Percentiles rank a stretch among this genome's conserved stretches.
Evolutionary conservation across 1,140 invertebrate species (phyloP).

Genomic region (Drosophila sproati): DNA sequence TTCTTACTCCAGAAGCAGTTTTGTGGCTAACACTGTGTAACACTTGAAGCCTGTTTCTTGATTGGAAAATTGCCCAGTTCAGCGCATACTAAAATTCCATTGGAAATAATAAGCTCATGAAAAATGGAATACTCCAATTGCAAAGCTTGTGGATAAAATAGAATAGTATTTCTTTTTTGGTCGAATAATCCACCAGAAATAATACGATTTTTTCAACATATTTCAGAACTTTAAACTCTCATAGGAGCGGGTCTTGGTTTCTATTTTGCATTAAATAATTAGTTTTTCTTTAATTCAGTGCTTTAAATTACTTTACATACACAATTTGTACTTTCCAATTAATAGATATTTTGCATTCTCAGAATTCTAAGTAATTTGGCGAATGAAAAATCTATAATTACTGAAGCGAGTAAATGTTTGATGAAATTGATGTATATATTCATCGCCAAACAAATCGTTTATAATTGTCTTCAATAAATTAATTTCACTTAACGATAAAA

Average conservation of each 20-base stretch:
- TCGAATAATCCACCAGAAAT: not conserved
- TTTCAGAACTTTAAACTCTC: not conserved
- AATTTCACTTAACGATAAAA: not conserved
- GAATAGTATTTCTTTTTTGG: not conserved
- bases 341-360: not conserved
- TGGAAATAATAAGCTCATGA: not conserved
- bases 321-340: not conserved
- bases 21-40: not conserved
- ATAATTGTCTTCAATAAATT: not conserved
- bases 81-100: constrained; percentile 13
- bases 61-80: constrained; percentile 26
- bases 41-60: constrained; percentile 6
- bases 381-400: no score
- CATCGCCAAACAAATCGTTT: no score
- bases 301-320: no score
- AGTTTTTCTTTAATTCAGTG: no score
- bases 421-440: not conserved
- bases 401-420: not conserved
- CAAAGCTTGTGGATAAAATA: not conserved
- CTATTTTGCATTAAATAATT: no score
- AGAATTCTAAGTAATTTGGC: not conserved
- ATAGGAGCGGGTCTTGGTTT: no score
- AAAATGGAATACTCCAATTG: not conserved
- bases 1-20: not conserved
- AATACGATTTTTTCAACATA: not conserved